These are phyloP conservation scores for Microplitis demolitor DNA, from an alignment of 1,140 invertebrate genomes.

Conservation along the genomic window DNA sequence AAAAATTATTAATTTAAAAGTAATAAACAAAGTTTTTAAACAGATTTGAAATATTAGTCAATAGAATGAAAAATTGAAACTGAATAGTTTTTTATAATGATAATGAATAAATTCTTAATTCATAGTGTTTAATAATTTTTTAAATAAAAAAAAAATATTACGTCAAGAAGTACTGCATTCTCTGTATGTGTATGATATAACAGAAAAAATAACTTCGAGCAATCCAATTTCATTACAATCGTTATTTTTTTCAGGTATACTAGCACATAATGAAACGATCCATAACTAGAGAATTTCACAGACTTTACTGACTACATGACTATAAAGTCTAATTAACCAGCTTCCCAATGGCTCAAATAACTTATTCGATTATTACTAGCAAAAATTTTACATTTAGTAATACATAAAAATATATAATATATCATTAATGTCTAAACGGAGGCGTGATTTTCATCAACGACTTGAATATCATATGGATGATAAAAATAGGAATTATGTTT, in stretches of 20 bases:
- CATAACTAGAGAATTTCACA: conserved; percentile 18
- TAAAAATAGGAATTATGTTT: conserved; percentile 21
- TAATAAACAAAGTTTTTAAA: too few relatives aligned
- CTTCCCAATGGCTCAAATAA: not conserved
- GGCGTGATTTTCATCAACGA: not conserved
- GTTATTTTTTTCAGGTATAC: conserved; percentile 1
- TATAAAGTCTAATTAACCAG: conserved; percentile 26
- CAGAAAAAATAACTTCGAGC: not conserved
- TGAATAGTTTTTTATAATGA: too few relatives aligned
- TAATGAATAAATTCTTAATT: too few relatives aligned
- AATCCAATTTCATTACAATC: not conserved
- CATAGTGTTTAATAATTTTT: not conserved
- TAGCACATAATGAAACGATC: conserved; percentile 12
- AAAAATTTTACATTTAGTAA: not conserved
- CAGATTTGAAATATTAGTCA: too few relatives aligned
- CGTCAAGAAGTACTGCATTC: not conserved
- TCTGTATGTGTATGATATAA: not conserved
- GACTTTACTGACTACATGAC: conserved; percentile 25
- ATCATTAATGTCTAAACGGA: conserved; percentile 11
- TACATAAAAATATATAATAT: not conserved
- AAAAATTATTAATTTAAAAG: too few relatives aligned
- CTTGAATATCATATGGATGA: conserved; percentile 7
- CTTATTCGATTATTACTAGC: not conserved
- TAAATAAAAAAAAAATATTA: not conserved
- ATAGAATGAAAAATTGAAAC: too few relatives aligned